These are phyloP conservation scores for Chionodraco myersi DNA, from an alignment of 2,113 vertebrate genomes.

Conservation along the genomic window DNA sequence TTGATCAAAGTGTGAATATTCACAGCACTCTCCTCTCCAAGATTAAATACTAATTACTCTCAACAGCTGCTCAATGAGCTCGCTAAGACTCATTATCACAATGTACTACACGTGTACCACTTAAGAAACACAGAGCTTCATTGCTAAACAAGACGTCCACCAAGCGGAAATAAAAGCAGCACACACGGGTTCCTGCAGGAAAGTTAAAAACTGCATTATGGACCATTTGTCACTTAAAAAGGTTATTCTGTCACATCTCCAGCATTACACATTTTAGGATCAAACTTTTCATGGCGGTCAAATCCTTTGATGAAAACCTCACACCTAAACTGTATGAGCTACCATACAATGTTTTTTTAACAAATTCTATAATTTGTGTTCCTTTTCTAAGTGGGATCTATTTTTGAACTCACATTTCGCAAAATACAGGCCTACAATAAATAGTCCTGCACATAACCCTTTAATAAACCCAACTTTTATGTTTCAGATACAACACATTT, in stretches of 20 bases:
- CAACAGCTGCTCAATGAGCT: conserved; percentile 79
- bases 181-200: conserved; percentile 28
- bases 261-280: background rate
- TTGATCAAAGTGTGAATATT: conserved; percentile 81
- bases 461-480: background rate
- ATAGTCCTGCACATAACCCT: background rate
- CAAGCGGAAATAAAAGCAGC: conserved; percentile 49
- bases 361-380: background rate
- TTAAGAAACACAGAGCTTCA: conserved; percentile 62
- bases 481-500: background rate
- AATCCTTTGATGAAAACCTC: background rate
- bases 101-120: conserved; percentile 75
- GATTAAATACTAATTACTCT: conserved; percentile 79
- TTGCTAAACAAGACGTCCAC: conserved; percentile 51
- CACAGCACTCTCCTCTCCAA: conserved; percentile 67
- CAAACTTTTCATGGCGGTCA: background rate
- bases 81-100: conserved; percentile 76
- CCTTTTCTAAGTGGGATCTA: background rate
- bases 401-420: background rate
- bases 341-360: background rate
- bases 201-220: conserved; percentile 31
- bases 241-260: background rate
- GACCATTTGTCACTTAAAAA: background rate
- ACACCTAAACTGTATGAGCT: background rate
- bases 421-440: background rate